phyloP scores from a whole-genome alignment of 1,140 invertebrate species.

The Dendroctonus valens region DNA sequence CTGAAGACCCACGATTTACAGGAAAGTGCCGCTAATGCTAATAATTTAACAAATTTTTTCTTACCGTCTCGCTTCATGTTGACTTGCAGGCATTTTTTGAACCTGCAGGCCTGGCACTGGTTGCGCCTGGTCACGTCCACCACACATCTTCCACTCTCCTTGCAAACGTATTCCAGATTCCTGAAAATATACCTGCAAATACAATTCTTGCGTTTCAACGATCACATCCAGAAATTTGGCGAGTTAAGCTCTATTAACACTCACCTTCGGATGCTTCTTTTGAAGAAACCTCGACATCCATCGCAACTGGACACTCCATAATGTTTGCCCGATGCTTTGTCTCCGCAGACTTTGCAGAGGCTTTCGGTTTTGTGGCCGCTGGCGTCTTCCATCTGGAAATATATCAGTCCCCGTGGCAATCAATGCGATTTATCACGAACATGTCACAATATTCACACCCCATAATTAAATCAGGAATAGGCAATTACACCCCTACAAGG shows the following conservation, averaged over 20 bases:
- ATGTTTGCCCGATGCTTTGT: constrained; percentile 90
- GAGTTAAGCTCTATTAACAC: neutral
- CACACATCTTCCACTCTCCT: constrained; percentile 83
- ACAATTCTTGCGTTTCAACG: no score
- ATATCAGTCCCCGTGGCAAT: neutral
- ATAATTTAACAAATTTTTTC: constrained; percentile 27
- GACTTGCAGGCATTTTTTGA: constrained; percentile 87
- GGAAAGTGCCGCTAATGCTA: no score
- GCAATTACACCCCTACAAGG: constrained; percentile 32
- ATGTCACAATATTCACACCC: constrained; percentile 34
- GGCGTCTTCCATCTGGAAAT: constrained; percentile 42
- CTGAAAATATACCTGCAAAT: constrained; percentile 51
- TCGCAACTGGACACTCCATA: constrained; percentile 90
- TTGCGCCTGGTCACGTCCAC: constrained; percentile 90
- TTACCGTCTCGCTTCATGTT: constrained; percentile 96
- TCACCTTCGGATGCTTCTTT: constrained; percentile 79
- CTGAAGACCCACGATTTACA: no score
- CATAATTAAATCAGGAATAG: constrained; percentile 39
- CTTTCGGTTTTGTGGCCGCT: constrained; percentile 38
- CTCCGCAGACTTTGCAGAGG: constrained; percentile 68
- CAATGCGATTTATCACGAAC: constrained; percentile 21
- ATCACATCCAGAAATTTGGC: neutral
- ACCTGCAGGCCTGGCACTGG: constrained; percentile 93
- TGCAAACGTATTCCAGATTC: constrained; percentile 90
- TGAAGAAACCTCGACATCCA: constrained; percentile 91